Base-by-base conservation (phyloP, 2,797 vertebrate species). In the Chelon labrosus region DNA sequence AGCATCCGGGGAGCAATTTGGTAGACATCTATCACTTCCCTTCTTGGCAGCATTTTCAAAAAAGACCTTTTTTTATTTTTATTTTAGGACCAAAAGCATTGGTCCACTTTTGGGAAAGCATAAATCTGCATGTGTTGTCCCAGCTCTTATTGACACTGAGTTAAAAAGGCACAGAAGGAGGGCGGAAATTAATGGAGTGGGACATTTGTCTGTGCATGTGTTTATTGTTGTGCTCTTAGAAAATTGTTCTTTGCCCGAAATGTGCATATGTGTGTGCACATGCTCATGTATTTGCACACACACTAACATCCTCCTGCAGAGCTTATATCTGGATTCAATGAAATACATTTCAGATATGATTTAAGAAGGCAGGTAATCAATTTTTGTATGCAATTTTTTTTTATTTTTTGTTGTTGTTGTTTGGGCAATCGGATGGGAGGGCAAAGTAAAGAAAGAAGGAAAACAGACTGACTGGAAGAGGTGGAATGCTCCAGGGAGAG, bases 71-170 rank as follows among this genome's bases (percentile, higher is more conserved):
- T 22, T 22, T 22, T 22, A 31, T 31, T 5, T 31, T 31, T 31
- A 31, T 31, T 31, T 7, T 31, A 31, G 31, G 2, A 31, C 31
- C 4, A 3, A 31, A 31, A 3, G 7, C 31, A 5, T 31, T 7
- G 31, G 5, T 7, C 31, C 31, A 31, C 31, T 31, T 31, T 22
- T 31, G 31, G 7, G 31, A 31, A 31, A 31, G 31, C 4, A 31
- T 2, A 3, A 5, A 31, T 31, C 31, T 7, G 38, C 19, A 57
- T 49, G 31, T 53, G 11, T 66, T 79, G 60, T 56, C 50, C 42
- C 57, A 44, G 59, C 77, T 56, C 67, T 60, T 65, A 67, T 68
- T 87, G 89, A 90, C 85, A 90, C 77, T 90, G 85, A 87, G 81
- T 53, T 46, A 54, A 70, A 31, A 10, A 61, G 56, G 70, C 55